phyloP scores from a whole-genome alignment of 2,113 vertebrate genomes.

The Coturnix japonica region DNA sequence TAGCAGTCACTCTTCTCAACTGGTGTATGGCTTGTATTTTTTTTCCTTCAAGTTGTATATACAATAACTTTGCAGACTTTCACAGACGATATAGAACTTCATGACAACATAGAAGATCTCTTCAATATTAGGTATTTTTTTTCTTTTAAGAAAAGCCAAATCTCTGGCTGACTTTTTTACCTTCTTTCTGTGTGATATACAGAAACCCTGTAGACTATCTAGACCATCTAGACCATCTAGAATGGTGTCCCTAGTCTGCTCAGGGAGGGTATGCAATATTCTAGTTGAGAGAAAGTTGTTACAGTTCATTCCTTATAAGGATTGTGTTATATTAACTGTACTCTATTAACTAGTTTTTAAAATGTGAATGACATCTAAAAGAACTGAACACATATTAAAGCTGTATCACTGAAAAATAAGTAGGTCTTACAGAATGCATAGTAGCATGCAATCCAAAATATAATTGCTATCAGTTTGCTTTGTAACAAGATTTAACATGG shows the following conservation, averaged over 20 bases:
- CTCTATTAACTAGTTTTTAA: neutral
- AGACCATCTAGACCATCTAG: too few relatives aligned
- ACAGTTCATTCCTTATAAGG: neutral
- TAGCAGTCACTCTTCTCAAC: neutral
- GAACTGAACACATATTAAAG: neutral
- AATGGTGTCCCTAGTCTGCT: rapidly evolving
- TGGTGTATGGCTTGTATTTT: neutral
- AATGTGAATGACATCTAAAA: neutral
- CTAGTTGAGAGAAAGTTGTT: neutral
- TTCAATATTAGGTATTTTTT: neutral
- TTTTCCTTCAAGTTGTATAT: neutral
- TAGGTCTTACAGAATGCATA: neutral
- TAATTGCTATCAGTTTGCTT: neutral
- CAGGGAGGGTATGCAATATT: neutral
- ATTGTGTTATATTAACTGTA: neutral
- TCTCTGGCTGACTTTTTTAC: neutral
- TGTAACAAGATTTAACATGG: neutral
- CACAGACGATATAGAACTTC: neutral
- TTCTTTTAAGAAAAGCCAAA: neutral
- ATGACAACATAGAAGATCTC: neutral
- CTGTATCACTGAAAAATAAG: neutral
- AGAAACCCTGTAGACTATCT: too few relatives aligned
- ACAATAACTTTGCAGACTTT: neutral
- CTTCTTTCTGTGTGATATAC: neutral
- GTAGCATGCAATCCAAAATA: neutral